Base-by-base conservation (phyloP, 2,888 invertebrate genomes). In the Drosophila cognata region DNA sequence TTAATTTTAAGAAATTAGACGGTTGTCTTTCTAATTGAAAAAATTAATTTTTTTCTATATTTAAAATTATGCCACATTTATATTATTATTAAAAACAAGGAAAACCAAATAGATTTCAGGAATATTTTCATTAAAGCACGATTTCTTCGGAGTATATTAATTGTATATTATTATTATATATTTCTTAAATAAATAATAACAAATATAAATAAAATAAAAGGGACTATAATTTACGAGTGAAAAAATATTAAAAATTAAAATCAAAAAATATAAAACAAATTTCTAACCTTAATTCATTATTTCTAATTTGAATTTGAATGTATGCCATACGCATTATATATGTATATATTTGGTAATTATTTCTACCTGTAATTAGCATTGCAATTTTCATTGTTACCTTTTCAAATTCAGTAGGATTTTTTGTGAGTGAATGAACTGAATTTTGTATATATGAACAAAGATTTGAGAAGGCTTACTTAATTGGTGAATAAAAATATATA, bases 91-190 rank as follows among this genome's bases (percentile, higher is more conserved):
- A 43, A 21, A 43, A 13, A 13, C 21, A 13, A 1, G 21, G 13
- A 21, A 13, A 7, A 21, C 21, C 21, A 21, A 13, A 21, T 0
- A 21, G 7, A 13, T 13, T 46, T 21, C 13, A 13, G 4, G 4
- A 21, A 13, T 46, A 4, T 21, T 13, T 21, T n/a, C 2, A 10
- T 2, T n/a, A 10, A 10, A n/a, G 10, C 41, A 4, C 41, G n/a
- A 10, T 41, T 10, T n/a, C n/a, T 2, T 4, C 1, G 0, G n/a
- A n/a, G 2, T n/a, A 2, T 41, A 5, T 11, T 11, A 4, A 11
- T n/a, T 41, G n/a, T n/a, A n/a, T n/a, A n/a, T n/a, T n/a, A n/a
- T n/a, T n/a, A n/a, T n/a, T n/a, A n/a, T n/a, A n/a, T n/a, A n/a
- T n/a, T n/a, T n/a, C n/a, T n/a, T n/a, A 10, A 4, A 6, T 36